These are phyloP conservation scores for Melozone crissalis DNA, from an alignment of 2,113 vertebrate genomes.

Conservation along the genomic window DNA sequence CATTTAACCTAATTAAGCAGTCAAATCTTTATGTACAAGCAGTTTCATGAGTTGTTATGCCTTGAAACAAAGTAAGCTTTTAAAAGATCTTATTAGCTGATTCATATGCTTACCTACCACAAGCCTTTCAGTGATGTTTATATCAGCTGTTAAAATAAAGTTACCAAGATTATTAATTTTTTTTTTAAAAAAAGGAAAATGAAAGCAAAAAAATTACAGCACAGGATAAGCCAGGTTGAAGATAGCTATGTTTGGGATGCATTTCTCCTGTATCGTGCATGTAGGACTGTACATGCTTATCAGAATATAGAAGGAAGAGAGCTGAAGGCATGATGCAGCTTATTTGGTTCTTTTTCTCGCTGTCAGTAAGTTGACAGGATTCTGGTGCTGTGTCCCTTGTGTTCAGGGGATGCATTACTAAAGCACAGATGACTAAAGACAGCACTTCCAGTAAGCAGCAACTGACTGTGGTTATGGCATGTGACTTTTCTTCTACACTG, in stretches of 20 bases:
- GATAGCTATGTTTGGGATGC: neutral
- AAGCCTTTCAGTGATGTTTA: neutral
- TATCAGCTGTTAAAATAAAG: neutral
- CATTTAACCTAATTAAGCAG: neutral
- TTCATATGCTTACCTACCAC: neutral
- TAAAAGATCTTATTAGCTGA: neutral
- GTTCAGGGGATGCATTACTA: neutral
- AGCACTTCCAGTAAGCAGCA: slow-evolving; percentile 46
- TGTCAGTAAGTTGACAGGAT: neutral
- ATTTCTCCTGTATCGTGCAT: neutral
- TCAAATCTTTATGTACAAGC: neutral
- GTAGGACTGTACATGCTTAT: neutral
- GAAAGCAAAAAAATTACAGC: neutral
- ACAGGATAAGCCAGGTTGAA: neutral
- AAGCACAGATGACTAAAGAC: slow-evolving; percentile 8
- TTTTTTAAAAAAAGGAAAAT: neutral
- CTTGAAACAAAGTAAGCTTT: slow-evolving; percentile 26
- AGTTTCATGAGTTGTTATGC: neutral
- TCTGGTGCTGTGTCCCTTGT: neutral
- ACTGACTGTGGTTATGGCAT: slow-evolving; percentile 35
- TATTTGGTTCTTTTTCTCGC: neutral
- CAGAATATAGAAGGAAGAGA: neutral
- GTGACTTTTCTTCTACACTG: slow-evolving; percentile 27
- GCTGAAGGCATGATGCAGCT: neutral
- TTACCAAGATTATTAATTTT: neutral